These are phyloP conservation scores for Conistra vaccinii DNA, from an alignment of 2,888 invertebrate species.

Conservation along the genomic window DNA sequence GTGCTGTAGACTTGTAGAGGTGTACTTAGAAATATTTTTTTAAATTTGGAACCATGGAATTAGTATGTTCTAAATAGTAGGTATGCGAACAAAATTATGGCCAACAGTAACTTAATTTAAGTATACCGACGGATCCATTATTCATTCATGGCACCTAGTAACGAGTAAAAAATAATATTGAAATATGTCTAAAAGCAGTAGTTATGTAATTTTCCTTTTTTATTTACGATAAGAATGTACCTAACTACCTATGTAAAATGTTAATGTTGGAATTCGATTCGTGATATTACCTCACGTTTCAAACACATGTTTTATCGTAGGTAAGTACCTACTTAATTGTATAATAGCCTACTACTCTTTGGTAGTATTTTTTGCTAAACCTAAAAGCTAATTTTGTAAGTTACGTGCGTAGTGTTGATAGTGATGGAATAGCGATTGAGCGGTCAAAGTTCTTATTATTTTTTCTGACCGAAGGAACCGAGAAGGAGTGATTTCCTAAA, in stretches of 20 bases:
- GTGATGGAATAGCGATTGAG: too few relatives aligned
- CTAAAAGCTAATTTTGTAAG: too few relatives aligned
- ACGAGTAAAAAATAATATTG: not conserved
- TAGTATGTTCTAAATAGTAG: too few relatives aligned
- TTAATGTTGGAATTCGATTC: slow-evolving; percentile 28
- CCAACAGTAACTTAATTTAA: too few relatives aligned
- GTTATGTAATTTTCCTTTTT: slow-evolving; percentile 24
- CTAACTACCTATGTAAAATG: not conserved
- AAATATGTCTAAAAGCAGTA: not conserved
- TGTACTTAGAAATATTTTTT: too few relatives aligned
- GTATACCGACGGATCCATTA: not conserved
- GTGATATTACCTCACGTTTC: slow-evolving; percentile 27
- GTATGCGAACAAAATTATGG: too few relatives aligned
- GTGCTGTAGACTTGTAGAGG: too few relatives aligned
- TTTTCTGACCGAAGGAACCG: too few relatives aligned
- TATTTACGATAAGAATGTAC: slow-evolving; percentile 3
- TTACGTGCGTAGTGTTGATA: too few relatives aligned
- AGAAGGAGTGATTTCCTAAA: too few relatives aligned
- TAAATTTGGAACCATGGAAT: too few relatives aligned
- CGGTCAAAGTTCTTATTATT: too few relatives aligned
- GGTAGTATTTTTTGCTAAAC: slow-evolving; percentile 6
- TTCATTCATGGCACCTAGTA: not conserved
- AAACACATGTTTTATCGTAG: not conserved
- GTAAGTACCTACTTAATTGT: not conserved
- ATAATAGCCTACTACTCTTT: not conserved